Base-by-base conservation (phyloP, 2,888 invertebrate species). In the Noctua janthe region DNA sequence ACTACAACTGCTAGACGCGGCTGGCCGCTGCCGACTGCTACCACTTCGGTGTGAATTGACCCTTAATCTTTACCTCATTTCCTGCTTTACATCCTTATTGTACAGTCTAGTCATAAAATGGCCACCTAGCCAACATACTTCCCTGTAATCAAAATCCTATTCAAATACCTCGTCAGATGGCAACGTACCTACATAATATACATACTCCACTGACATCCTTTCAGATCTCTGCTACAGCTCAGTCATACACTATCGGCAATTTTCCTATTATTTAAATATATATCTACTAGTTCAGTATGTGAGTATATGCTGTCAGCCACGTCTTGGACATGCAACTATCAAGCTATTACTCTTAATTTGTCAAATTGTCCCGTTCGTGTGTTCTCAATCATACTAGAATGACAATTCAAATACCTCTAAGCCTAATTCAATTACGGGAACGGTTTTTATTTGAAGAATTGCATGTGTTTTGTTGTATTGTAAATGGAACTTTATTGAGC, bases 291-390 rank as follows among this genome's bases (percentile, higher is more conserved):
- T 76, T 8, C 71, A 69, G 20, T 49, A 51, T 51, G 23, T 70
- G 59, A 5, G 20, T 67, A 70, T 56, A 20, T 72, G 17, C 66
- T 83, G 79, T 84, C 81, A 78, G 17, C 82, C 66, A 76, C 29
- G 23, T 76, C 77, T 59, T 82, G 77, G 43, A 70, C 69, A 69
- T 83, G 84, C 82, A 85, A 74, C 91, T 92, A 92, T 91, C 92
- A 92, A 92, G 91, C 92, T 90, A 93, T 95, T 95, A 95, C 92
- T 94, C 94, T 93, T 94, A 95, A 95, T 96, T 95, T 95, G 93
- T 93, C 95, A 95, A 95, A 94, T 92, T 90, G 91, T 87, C 87
- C 89, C 92, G 93, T 90, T 90, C 88, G 90, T 89, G 90, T 87
- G 89, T 90, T 92, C 59, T 59, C 94, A 92, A 92, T 93, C 92